Base-by-base conservation (phyloP, 1,140 invertebrate genomes). In the Solenopsis invicta region DNA sequence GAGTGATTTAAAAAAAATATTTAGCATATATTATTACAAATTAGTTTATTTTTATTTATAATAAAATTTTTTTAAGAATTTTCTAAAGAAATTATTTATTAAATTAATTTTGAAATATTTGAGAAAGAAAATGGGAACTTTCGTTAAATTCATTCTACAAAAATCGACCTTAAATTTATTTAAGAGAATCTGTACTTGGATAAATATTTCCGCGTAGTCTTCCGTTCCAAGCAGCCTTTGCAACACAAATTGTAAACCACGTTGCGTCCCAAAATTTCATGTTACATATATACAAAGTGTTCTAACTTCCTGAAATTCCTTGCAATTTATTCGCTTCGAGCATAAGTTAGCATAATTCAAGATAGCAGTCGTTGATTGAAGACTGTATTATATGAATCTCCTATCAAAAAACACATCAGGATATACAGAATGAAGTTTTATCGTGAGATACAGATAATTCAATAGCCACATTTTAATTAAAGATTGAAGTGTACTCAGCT, bases 231-330 rank as follows among this genome's bases (percentile, higher is more conserved):
- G 48, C 61, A 50, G 24, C 29, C 45, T 34, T 34, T 54, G 21
- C 64, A 37, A 77, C 75, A 78, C 59, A 34, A 66, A 66, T 54
- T 81, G n/a, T 71, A 81, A 81, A 81, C 64, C 64, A 81, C 8
- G 52, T 69, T 81, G 34, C 34, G 8, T 37, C 21, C 24, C 21
- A 29, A 71, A 84, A 84, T 74, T 84, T 74, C 41, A 74, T 21
- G 18, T 50, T 24, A 24, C 13, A 18, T 59, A 72, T 72, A 71
- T 59, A 82, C 37, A 45, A 24, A 45, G 37, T 59, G 78, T 50
- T 52, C 37, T 6, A 34, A 13, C 48, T 82, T 56, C 78, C 52
- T 45, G 52, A 82, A 82, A 82, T 82, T 82, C 66, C 52, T 59
- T 12, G 41, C n/a, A 72, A 72, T 72, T 82, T 82, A 81, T 59